phyloP scores from a whole-genome alignment of 2,888 invertebrate species.

The Trichacis sp. region DNA sequence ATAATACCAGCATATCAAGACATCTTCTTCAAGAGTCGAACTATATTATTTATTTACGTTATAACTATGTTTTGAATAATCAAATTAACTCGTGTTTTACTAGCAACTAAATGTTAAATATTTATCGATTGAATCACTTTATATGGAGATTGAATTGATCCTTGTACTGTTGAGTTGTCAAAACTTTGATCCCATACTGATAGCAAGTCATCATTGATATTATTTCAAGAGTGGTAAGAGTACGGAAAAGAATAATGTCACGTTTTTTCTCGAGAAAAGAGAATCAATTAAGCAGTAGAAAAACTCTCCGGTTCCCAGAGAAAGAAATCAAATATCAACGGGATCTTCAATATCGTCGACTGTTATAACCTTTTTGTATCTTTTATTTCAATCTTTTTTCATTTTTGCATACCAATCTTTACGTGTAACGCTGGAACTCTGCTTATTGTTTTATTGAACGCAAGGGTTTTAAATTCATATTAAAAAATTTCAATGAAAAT shows the following conservation, averaged over 20 bases:
- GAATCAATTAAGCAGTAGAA: neutral
- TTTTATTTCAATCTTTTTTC: neutral
- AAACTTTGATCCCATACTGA: no score
- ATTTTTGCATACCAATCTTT: neutral
- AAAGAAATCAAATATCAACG: neutral
- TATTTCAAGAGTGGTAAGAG: no score
- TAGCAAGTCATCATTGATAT: no score
- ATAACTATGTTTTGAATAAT: no score
- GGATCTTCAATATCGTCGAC: conserved; percentile 3
- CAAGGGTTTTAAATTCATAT: no score
- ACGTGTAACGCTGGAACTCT: neutral
- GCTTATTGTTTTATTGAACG: no score
- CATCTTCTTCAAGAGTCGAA: conserved; percentile 50
- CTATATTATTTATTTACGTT: conserved; percentile 31
- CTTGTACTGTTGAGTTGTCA: no score
- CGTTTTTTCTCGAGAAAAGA: neutral
- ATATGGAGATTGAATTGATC: no score
- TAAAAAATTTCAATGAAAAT: neutral
- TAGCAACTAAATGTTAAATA: no score
- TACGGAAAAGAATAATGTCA: neutral
- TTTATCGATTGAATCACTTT: no score
- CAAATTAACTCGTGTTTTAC: no score
- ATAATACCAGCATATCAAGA: conserved; percentile 59
- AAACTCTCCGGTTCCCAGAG: neutral
- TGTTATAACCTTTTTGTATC: neutral